A percentile compares a stretch with the other conserved stretches of the same genome.
Evolutionary conservation across 2,113 vertebrate genomes (phyloP).

Genomic region (Chionis minor): DNA sequence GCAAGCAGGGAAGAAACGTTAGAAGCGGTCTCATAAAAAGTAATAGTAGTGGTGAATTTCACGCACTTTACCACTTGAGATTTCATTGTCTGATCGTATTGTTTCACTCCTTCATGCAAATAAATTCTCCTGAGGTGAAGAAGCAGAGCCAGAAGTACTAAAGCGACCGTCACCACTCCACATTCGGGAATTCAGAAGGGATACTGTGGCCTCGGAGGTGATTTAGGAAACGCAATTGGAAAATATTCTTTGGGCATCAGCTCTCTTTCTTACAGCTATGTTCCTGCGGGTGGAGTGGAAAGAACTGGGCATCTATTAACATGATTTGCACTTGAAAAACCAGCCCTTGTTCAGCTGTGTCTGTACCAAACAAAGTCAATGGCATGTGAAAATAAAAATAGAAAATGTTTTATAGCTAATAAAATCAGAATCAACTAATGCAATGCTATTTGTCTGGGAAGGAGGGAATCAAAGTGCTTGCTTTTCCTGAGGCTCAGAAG

Average conservation of each 20-base stretch:
- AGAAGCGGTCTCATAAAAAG: not conserved
- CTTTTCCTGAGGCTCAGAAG: not conserved
- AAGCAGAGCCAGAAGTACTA: not conserved
- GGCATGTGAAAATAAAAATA: conserved; percentile 46
- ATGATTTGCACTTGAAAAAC: conserved; percentile 30
- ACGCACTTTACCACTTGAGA: conserved; percentile 8
- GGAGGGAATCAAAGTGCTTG: not conserved
- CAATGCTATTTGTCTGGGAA: conserved; percentile 25
- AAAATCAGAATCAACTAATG: conserved; percentile 42
- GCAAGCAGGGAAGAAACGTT: conserved; percentile 21
- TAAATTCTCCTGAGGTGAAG: conserved; percentile 10
- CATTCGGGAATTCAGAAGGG: not conserved
- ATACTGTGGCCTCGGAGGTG: not conserved
- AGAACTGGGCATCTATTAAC: not conserved
- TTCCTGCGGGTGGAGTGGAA: not conserved
- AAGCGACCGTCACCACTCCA: not conserved
- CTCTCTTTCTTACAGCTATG: not conserved
- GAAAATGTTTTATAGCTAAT: conserved; percentile 35
- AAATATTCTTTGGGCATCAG: not conserved
- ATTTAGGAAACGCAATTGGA: not conserved
- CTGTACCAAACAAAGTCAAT: conserved; percentile 8
- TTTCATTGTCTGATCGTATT: not conserved
- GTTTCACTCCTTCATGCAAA: conserved; percentile 12
- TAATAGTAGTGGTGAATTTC: conserved; percentile 9
- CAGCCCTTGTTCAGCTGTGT: not conserved